Conservation (phyloP, 2,797 vertebrate species). For the Propithecus perrieri region DNA sequence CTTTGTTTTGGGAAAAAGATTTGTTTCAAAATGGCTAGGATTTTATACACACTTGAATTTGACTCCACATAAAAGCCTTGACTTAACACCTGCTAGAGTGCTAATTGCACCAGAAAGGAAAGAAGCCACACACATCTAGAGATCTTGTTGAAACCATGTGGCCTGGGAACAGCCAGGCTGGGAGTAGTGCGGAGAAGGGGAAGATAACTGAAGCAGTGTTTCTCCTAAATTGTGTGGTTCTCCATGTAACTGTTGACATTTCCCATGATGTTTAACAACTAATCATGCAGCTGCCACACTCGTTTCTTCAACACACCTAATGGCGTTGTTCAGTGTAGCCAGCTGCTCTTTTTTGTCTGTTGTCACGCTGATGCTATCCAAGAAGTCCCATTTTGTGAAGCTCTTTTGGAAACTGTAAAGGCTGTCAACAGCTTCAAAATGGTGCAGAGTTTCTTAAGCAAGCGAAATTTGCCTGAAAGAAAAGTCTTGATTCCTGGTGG, state of each 20-base stretch:
- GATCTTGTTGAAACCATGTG: not conserved
- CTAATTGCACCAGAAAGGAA: not conserved
- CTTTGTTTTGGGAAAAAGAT: not conserved
- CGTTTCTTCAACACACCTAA: not conserved
- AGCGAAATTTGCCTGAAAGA: conserved; percentile 54
- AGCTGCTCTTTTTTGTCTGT: not conserved
- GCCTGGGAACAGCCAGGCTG: not conserved
- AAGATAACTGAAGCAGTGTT: not conserved
- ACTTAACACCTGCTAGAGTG: not conserved
- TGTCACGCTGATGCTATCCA: not conserved
- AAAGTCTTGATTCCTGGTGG: not conserved
- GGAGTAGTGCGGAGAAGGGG: not conserved
- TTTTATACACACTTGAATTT: not conserved
- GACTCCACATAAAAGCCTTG: not conserved
- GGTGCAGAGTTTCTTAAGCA: not conserved
- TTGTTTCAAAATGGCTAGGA: not conserved
- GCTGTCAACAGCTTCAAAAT: conserved; percentile 41
- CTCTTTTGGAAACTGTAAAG: conserved; percentile 24
- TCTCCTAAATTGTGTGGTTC: not conserved
- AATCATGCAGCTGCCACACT: not conserved
- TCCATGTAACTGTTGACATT: not conserved
- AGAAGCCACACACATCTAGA: not conserved
- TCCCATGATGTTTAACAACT: not conserved
- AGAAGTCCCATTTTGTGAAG: not conserved
- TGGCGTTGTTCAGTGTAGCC: not conserved